Evolutionary conservation across 2,113 vertebrate genomes (phyloP), one percentile per base, ranked within the genome.

Genomic region (Muscicapa adusta): DNA sequence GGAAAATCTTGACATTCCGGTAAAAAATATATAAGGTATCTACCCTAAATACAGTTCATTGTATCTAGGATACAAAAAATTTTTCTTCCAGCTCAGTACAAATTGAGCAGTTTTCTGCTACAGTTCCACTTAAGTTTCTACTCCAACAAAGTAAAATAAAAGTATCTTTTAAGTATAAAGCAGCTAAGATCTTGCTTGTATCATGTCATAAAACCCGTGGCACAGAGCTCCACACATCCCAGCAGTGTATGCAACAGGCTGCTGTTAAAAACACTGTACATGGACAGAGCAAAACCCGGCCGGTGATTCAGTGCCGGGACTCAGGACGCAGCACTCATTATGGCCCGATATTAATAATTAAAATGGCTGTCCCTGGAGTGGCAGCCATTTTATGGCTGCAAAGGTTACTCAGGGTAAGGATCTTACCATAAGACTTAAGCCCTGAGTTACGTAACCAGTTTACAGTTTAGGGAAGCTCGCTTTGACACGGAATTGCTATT

Each of bases 171-270:
- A 33, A 17, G 1, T 6, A 43, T 6, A 28, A 53, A 34, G 5
- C 9, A 71, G 10, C 48, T 14, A 23, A 36, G 2, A 34, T 8
- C 19, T 12, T 6, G 9, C 24, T 5, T 0, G 0, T 8, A 56
- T 3, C 8, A 0, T 1, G 4, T 6, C 8, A 25, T 0, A 33
- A 34, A 75, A 4, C 10, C 5, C 13, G 1, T 1, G 5, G 23
- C 29, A 22, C 33, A 38, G 3, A 68, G 29, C 11, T 16, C 18
- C 47, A 34, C 19, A 7, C 4, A 3, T 0, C 2, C 22, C 66
- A 66, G n/a, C 45, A 17, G 26, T 0, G 0, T 0, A 3, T 0
- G 2, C 4, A 70, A 33, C 47, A n/a, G 48, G 17, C 34, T 54
- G 34, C 25, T 71, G 5, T 6, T 51, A 18, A 16, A 63, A 26